Evolutionary conservation across 2,888 invertebrate genomes (phyloP).

Genomic region (Gisinianus flammeolus): DNA sequence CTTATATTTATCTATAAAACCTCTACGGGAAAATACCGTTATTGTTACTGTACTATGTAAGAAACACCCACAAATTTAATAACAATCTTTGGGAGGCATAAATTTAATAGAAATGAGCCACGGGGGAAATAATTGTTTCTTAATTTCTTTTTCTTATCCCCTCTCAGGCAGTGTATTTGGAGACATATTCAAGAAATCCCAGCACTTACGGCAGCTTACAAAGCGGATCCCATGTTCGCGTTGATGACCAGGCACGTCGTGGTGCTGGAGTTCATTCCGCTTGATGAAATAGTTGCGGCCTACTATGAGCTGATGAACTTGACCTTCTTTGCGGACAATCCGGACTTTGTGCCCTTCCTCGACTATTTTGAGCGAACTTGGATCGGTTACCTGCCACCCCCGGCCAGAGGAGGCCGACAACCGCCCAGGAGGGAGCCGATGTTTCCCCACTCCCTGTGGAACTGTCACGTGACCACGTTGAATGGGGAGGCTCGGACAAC

Average conservation of each 20-base stretch:
- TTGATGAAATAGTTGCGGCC: constrained; percentile 15
- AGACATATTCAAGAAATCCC: neutral
- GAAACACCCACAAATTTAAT: too few relatives aligned
- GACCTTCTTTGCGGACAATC: constrained; percentile 3
- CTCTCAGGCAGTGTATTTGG: constrained; percentile 11
- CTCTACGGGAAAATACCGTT: too few relatives aligned
- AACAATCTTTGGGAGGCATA: too few relatives aligned
- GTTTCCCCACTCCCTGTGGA: constrained; percentile 35
- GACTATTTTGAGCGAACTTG: constrained; percentile 43
- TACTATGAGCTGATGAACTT: constrained; percentile 24
- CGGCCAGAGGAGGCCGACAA: constrained; percentile 5
- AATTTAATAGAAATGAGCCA: too few relatives aligned
- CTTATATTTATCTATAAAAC: too few relatives aligned
- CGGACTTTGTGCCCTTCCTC: constrained; percentile 6
- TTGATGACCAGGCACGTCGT: constrained; percentile 6
- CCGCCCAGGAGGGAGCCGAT: neutral
- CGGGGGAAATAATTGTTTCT: too few relatives aligned
- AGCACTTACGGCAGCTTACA: constrained; percentile 9
- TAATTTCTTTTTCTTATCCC: too few relatives aligned
- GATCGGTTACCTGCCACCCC: constrained; percentile 37
- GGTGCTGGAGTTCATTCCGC: constrained; percentile 37
- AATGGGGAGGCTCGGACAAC: constrained; percentile 32
- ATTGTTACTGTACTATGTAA: too few relatives aligned
- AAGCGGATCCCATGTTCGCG: constrained; percentile 21
- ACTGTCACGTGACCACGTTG: constrained; percentile 1